Base-by-base conservation (phyloP, 2,113 vertebrate species). In the Megaleporinus macrocephalus region DNA sequence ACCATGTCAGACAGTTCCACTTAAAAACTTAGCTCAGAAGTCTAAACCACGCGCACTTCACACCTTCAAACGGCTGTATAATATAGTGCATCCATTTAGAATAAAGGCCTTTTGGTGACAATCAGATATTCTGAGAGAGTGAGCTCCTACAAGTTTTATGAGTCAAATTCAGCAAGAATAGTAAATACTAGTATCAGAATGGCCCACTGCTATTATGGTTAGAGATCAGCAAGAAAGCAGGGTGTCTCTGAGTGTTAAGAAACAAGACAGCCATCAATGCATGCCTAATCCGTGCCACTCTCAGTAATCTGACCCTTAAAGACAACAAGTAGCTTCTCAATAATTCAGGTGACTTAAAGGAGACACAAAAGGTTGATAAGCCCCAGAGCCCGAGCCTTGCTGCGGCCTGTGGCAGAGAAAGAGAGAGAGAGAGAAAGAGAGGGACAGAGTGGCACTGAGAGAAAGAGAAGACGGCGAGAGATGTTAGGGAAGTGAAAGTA, bases 281-380 rank as follows among this genome's bases (percentile, higher is more conserved):
- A 22, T 86, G 71, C 85, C 79, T 83, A 78, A 86, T 81, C 80
- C 78, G 78, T 84, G 87, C 79, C 81, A 83, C 87, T 89, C 83
- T 82, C 72, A 62, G 91, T 84, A 93, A 93, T 90, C 82, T 63
- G 89, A 91, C 78, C 88, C 84, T 41, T 49, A 82, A 89, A 84
- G 76, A 89, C 86, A 91, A 91, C 89, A 89, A 73, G 85, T 87
- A 88, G 83, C 90, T 92, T 78, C 89, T 94, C 81, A 94, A 95
- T 95, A 91, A 94, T 95, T 94, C 91, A 94, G 83, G 27, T 85
- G 86, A 86, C 89, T 88, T 86, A 87, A 92, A 86, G 90, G 88
- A 84, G 83, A 91, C 89, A 91, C 88, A 87, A 90, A 90, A 89
- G 89, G 74, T 87, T 89, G 88, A 91, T 90, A 90, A 90, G 91